Evolutionary conservation across 2,888 invertebrate species (phyloP).

Genomic region (Gonocerus acuteangulatus): DNA sequence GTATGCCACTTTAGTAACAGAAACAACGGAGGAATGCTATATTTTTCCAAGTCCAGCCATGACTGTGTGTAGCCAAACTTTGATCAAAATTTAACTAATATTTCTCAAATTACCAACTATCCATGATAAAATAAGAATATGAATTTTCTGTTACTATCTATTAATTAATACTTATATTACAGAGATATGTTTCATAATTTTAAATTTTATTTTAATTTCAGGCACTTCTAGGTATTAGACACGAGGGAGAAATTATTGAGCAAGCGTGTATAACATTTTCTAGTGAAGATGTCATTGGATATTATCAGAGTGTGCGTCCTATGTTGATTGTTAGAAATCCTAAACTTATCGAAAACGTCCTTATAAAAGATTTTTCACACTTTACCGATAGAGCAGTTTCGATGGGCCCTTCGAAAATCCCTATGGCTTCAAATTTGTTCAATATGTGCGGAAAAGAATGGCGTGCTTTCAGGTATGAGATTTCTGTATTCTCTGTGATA

Average conservation of each 20-base stretch:
- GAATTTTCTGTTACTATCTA: no score
- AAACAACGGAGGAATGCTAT: no score
- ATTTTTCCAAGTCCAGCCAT: no score
- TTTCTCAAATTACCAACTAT: no score
- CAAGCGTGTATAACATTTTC: neutral
- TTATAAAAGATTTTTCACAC: constrained; percentile 13
- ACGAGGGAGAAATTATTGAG: neutral
- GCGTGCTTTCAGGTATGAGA: constrained; percentile 1
- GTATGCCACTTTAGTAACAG: no score
- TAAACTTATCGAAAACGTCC: constrained; percentile 7
- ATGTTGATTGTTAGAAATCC: neutral
- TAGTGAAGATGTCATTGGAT: constrained; percentile 3
- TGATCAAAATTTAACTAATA: no score
- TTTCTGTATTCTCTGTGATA: neutral
- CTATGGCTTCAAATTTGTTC: constrained; percentile 2
- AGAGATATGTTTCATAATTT: no score
- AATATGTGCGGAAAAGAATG: constrained; percentile 8
- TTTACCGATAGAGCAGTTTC: neutral
- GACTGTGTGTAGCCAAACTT: no score
- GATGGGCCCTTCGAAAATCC: neutral
- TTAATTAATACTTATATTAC: no score
- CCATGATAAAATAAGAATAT: no score
- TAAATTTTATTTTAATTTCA: neutral
- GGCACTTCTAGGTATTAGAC: neutral
- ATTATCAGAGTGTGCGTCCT: constrained; percentile 1